phyloP scores from a whole-genome alignment of 1,140 invertebrate species.

The Camponotus floridanus region DNA sequence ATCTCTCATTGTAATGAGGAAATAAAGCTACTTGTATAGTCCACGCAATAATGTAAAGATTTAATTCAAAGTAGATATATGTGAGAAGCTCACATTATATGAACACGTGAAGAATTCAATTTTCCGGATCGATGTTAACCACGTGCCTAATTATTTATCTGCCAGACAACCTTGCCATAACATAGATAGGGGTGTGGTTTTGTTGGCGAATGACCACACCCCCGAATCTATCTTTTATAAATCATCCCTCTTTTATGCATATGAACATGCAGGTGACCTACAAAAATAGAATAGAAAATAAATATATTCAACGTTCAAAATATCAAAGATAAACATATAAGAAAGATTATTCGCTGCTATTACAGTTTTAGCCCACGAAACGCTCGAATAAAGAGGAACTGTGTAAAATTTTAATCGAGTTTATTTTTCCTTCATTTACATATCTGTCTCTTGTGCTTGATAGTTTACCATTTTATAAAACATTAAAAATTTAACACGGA shows the following conservation, averaged over 20 bases:
- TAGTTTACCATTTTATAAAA: background rate
- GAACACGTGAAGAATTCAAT: constrained; percentile 35
- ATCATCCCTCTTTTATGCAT: constrained; percentile 30
- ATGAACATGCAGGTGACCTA: constrained; percentile 1
- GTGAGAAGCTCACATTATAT: background rate
- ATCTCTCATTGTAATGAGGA: background rate
- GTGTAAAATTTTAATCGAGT: constrained; percentile 20
- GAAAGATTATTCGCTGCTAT: background rate
- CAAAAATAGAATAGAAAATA: background rate
- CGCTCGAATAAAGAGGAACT: background rate
- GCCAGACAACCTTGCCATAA: constrained; percentile 36
- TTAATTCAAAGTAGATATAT: constrained; percentile 25
- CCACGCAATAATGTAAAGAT: background rate
- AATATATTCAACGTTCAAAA: background rate
- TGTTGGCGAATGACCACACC: constrained; percentile 49
- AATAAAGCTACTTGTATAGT: background rate
- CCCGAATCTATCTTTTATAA: constrained; percentile 44
- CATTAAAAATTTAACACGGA: background rate
- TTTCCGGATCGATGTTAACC: constrained; percentile 39
- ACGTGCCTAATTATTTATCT: constrained; percentile 55
- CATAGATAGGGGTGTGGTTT: constrained; percentile 55
- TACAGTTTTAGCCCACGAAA: background rate
- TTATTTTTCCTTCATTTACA: background rate
- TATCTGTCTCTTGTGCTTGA: constrained; percentile 1
- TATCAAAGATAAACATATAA: background rate